phyloP scores from a whole-genome alignment of 2,888 invertebrate genomes.

The Furcula furcula region DNA sequence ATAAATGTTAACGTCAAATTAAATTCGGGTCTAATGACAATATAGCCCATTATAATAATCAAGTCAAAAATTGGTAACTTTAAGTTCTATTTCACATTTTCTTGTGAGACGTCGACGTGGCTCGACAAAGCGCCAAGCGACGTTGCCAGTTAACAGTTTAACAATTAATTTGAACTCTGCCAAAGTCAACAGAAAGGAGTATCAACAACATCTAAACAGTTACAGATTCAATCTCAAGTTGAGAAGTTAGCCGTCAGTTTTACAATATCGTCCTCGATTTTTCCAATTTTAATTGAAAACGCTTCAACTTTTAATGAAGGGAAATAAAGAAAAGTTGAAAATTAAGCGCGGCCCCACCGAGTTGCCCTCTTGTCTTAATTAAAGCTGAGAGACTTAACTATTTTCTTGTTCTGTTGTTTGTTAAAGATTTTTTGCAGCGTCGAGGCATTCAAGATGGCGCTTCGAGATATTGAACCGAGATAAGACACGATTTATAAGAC shows the following conservation, averaged over 20 bases:
- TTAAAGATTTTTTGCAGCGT: constrained; percentile 19
- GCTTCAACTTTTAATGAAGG: constrained; percentile 62
- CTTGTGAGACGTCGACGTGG: constrained; percentile 2
- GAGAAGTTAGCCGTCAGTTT: constrained; percentile 14
- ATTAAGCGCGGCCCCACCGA: constrained; percentile 27
- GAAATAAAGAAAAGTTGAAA: constrained; percentile 47
- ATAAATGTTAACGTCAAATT: too few species aligned
- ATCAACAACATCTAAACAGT: constrained; percentile 13
- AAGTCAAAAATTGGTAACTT: too few species aligned
- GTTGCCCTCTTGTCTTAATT: constrained; percentile 46
- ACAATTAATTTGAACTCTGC: constrained; percentile 22
- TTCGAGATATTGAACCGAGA: constrained; percentile 21
- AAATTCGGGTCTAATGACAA: too few species aligned
- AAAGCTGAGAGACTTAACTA: constrained; percentile 43
- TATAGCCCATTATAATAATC: too few species aligned
- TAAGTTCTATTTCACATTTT: too few species aligned
- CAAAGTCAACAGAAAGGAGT: constrained; percentile 16
- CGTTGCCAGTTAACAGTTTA: constrained; percentile 3
- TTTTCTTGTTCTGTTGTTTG: constrained; percentile 45
- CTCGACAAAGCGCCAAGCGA: constrained; percentile 14
- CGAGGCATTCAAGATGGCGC: constrained; percentile 3
- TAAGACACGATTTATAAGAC: constrained; percentile 14
- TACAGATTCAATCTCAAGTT: constrained; percentile 18
- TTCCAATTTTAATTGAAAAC: constrained; percentile 60
- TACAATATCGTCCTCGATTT: constrained; percentile 16